A percentile compares a stretch with the other conserved stretches of the same genome.
These are phyloP conservation scores for Nasonia longicornis DNA, from an alignment of 1,140 invertebrate species.

Conservation along the genomic window DNA sequence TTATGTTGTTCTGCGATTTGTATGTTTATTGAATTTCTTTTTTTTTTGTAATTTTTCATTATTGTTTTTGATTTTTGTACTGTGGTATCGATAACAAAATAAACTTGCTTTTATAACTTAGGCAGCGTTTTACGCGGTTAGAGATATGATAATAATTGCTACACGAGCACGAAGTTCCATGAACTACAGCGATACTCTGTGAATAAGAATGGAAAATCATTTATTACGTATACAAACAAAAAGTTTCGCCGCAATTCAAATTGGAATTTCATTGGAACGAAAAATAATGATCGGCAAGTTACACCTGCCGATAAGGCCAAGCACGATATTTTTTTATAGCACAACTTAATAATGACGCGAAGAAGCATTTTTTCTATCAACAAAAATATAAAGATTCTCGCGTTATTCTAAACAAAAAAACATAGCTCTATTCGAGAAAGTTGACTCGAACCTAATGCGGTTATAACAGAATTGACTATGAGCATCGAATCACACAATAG, in stretches of 20 bases:
- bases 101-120: background rate
- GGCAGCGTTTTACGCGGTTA: slow-evolving; percentile 1
- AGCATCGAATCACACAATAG: background rate
- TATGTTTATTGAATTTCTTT: background rate
- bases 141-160: background rate
- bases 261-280: background rate
- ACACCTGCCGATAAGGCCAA: background rate
- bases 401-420: background rate
- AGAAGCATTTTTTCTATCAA: background rate
- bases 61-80: slow-evolving; percentile 1
- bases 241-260: background rate
- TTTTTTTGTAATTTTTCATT: slow-evolving; percentile 6
- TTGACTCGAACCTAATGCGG: background rate
- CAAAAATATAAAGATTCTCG: background rate
- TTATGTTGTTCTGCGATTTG: slow-evolving; percentile 1
- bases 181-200: background rate
- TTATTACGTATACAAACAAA: background rate
- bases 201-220: background rate
- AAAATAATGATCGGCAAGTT: background rate
- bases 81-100: slow-evolving; percentile 10
- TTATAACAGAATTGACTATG: background rate
- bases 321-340: background rate
- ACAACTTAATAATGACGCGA: background rate
- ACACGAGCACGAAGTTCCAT: background rate
- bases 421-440: background rate